Conservation (phyloP, 2,113 vertebrate genomes). For the Macaca mulatta region DNA sequence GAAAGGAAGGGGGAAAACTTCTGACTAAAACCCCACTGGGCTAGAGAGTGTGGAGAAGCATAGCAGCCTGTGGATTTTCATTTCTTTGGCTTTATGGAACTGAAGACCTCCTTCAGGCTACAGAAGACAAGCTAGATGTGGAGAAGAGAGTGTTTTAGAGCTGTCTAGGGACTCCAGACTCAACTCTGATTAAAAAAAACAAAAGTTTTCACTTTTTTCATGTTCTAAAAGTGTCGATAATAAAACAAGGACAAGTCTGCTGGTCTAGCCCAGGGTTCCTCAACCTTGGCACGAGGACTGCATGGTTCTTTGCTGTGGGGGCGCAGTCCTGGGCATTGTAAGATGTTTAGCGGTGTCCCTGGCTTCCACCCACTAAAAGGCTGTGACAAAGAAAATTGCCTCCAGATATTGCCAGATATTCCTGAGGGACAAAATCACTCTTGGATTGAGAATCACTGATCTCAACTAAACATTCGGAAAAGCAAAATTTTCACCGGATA, state of each 20-base stretch:
- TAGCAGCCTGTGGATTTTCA: rapidly evolving
- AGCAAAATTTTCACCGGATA: background rate
- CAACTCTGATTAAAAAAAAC: too few relatives aligned
- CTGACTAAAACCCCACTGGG: rapidly evolving
- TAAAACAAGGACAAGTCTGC: background rate
- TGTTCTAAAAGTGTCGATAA: background rate
- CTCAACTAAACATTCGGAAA: background rate
- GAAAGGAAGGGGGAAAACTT: background rate
- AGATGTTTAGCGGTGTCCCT: background rate
- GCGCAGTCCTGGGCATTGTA: rapidly evolving
- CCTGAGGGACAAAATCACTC: background rate
- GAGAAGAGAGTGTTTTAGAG: background rate
- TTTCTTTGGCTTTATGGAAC: background rate
- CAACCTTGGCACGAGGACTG: rapidly evolving
- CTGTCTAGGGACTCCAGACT: background rate
- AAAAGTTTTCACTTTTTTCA: background rate
- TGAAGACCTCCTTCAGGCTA: background rate
- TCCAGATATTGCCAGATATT: background rate
- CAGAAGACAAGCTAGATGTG: background rate
- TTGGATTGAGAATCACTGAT: background rate
- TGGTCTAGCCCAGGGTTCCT: background rate
- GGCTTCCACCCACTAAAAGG: background rate
- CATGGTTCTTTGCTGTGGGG: rapidly evolving
- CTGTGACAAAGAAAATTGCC: background rate
- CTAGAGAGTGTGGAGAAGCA: rapidly evolving